phyloP scores from a whole-genome alignment of 2,888 invertebrate genomes.

The Meghimatium bilineatum region DNA sequence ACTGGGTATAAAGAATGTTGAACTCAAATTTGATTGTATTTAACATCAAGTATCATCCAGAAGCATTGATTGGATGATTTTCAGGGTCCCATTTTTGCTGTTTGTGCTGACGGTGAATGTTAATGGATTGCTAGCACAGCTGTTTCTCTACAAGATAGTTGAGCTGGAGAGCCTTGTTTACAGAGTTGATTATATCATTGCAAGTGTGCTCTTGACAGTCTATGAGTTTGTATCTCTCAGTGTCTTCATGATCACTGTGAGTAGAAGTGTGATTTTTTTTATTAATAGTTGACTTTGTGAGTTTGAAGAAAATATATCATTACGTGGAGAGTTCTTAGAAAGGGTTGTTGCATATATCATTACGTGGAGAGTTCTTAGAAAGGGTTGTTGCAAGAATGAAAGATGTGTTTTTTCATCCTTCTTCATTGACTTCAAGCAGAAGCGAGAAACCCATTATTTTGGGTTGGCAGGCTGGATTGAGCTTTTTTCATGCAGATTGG shows the following conservation, averaged over 20 bases:
- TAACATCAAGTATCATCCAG: neutral
- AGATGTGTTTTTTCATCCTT: too few relatives aligned
- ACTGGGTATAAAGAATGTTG: neutral
- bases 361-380: too few relatives aligned
- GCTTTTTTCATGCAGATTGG: too few relatives aligned
- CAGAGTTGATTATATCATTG: conserved; percentile 89
- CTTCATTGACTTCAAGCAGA: too few relatives aligned
- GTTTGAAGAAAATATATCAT: too few relatives aligned
- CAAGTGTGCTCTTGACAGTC: conserved; percentile 85
- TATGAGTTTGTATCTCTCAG: conserved; percentile 92
- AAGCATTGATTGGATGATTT: conserved; percentile 50
- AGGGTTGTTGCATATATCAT: too few relatives aligned
- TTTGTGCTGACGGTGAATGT: conserved; percentile 60
- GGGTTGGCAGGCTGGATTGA: too few relatives aligned
- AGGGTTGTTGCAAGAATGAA: too few relatives aligned
- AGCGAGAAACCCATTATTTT: too few relatives aligned
- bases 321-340: too few relatives aligned
- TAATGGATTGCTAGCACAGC: conserved; percentile 56
- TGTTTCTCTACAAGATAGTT: conserved; percentile 81
- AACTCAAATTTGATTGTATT: neutral
- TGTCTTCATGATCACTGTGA: conserved; percentile 25
- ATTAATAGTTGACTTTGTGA: too few relatives aligned
- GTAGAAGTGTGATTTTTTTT: neutral
- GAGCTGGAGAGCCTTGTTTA: conserved; percentile 90
- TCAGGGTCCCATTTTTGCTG: conserved; percentile 68